Percentiles rank a stretch among this genome's conserved stretches.
Conservation (phyloP, 2,888 invertebrate genomes). For the Hirtodrosophila duncani region DNA sequence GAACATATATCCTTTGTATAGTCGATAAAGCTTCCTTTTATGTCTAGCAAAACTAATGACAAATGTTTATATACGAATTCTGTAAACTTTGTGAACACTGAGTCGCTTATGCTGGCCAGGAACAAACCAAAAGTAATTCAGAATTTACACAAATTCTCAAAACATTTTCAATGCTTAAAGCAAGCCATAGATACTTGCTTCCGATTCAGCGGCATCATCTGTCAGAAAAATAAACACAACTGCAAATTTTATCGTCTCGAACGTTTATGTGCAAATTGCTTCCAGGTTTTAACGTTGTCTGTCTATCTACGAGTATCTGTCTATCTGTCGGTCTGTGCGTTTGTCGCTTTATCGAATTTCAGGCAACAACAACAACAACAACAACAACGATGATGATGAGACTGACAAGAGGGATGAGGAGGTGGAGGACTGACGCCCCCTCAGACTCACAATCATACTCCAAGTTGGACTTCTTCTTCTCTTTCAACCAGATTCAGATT, state of each 20-base stretch:
- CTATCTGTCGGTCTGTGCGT: conserved; percentile 13
- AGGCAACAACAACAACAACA: conserved; percentile 25
- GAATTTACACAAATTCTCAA: conserved; percentile 44
- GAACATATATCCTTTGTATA: too few species aligned
- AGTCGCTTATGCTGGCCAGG: conserved; percentile 20
- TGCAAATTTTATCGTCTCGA: conserved; percentile 69
- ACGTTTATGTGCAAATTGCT: conserved; percentile 74
- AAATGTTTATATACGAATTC: too few species aligned
- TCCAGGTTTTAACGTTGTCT: conserved; percentile 59
- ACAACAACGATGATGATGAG: conserved; percentile 26
- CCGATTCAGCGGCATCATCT: conserved; percentile 40
- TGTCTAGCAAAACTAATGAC: too few species aligned
- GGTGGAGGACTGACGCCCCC: conserved; percentile 12
- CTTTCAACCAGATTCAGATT: conserved; percentile 2
- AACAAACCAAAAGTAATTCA: conserved; percentile 61
- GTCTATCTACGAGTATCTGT: conserved; percentile 23
- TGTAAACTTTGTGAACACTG: neutral
- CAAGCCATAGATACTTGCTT: neutral
- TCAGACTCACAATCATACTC: conserved; percentile 22
- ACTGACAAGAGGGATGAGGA: too few species aligned
- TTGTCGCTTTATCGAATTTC: conserved; percentile 64
- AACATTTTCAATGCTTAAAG: conserved; percentile 34
- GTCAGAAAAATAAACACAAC: conserved; percentile 74
- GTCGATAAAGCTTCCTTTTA: too few species aligned
- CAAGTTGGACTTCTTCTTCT: conserved; percentile 2